Base-by-base conservation (phyloP, 2,113 vertebrate species). In the Coptodon bakossiorum region DNA sequence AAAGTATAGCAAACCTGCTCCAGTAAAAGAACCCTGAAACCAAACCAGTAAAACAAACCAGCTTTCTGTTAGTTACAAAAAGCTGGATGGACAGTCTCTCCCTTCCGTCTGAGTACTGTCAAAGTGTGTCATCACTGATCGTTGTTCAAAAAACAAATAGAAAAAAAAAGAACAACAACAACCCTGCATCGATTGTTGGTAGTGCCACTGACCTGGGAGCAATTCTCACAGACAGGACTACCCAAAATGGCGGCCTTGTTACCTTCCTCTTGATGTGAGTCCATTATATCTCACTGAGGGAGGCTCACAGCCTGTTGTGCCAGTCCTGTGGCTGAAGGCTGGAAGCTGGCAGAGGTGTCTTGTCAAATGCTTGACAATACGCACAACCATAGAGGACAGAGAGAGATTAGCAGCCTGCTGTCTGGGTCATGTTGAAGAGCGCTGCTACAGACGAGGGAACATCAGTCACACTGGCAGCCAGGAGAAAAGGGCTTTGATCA, bases 351-450 rank as follows among this genome's bases (percentile, higher is more conserved):
- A 89, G 85, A 92, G 90, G 88, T 89, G 84, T 54, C 90, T 89
- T 90, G 87, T 91, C 93, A 88, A 91, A 89, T 22, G 38, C 81
- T 82, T 68, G 81, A 91, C 92, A 91, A 89, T 84, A 59, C 85
- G 85, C 81, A 90, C 87, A 83, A 90, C 79, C 85, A 56, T 88
- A 81, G 86, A 89, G 86, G 84, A 88, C 85, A 82, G 90, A 85
- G 84, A 80, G 78, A 91, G 89, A 93, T 94, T 87, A 90, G 59
- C 80, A 86, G 90, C 86, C 86, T 16, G 57, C 88, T 79, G 82
- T 80, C 85, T 84, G 86, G 40, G 61, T 83, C 16, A 12, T 81
- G n/a, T 16, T 86, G 85, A 87, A 89, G 57, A 82, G 63, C n/a
- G 29, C 78, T 61, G 68, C 85, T 80, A 82, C 86, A 68, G 89